Percentiles rank a stretch among this genome's conserved stretches.
phyloP scores from a whole-genome alignment of 2,888 invertebrate genomes.

The Apotomis turbidana region DNA sequence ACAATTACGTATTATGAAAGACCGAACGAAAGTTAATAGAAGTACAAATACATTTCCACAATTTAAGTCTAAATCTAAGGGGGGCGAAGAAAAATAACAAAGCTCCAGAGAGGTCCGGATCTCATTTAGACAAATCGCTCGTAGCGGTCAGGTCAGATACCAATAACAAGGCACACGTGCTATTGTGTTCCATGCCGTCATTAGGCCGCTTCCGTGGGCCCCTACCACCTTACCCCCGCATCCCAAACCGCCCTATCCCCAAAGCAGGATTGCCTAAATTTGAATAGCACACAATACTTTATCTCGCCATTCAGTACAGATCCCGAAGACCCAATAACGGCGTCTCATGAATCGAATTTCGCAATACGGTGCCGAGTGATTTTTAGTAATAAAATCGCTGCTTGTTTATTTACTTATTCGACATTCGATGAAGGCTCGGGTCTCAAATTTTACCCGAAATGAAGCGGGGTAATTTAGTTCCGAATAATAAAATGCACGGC shows the following conservation, averaged over 20 bases:
- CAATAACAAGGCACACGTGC: conserved; percentile 81
- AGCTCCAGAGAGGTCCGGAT: conserved; percentile 75
- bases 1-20: neutral
- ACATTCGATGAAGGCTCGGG: conserved; percentile 22
- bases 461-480: conserved; percentile 52
- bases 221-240: conserved; percentile 54
- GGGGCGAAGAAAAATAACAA: conserved; percentile 69
- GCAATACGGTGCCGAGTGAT: conserved; percentile 53
- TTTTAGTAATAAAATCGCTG: conserved; percentile 62
- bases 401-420: conserved; percentile 39
- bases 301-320: conserved; percentile 52
- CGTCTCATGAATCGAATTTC: conserved; percentile 65
- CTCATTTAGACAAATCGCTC: conserved; percentile 83
- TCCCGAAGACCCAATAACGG: conserved; percentile 67
- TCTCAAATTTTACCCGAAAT: conserved; percentile 37
- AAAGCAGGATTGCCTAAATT: conserved; percentile 53
- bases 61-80: conserved; percentile 37
- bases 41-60: conserved; percentile 41
- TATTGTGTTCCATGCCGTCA: conserved; percentile 80
- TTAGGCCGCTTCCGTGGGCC: conserved; percentile 77
- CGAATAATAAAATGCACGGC: conserved; percentile 55
- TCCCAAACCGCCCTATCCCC: conserved; percentile 55
- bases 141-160: conserved; percentile 83
- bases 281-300: conserved; percentile 45
- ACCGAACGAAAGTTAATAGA: conserved; percentile 22